Base-by-base conservation (phyloP, 2,797 vertebrate species). In the Pseudomugil gertrudae region DNA sequence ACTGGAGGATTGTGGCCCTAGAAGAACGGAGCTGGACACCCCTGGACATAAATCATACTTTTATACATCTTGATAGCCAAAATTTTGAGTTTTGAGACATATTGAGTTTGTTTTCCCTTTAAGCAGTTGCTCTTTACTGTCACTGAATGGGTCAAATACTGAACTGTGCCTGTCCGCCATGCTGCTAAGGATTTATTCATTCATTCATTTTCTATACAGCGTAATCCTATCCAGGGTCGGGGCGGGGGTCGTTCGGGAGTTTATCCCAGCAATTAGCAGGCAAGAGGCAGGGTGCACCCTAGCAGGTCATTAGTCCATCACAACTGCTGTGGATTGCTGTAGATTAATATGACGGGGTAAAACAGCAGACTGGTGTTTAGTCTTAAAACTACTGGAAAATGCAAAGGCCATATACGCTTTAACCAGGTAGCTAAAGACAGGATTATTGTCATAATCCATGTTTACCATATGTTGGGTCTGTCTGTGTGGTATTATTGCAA, bases 401-500 rank as follows among this genome's bases (percentile, higher is more conserved):
- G 40, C 40, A 24, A 57, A 72, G 35, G 36, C 32, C 30, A 53
- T 11, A 43, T 9, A 57, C 53, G 60, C 33, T 38, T 66, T 40
- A 71, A 72, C 33, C 68, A 76, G 68, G 61, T 81, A 55, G 63
- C 15, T 79, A 57, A 76, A 79, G 58, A 80, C 70, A 38, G 57
- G 54, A 73, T 70, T 55, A 68, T 63, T 26, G 58, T 58, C 53
- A 17, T 50, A 73, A 85, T 76, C 76, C 58, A 24, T 73, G 58
- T 60, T 64, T 61, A 63, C 61, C 56, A 69, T 70, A 79, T 84
- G 65, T 50, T 81, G 27, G 40, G 48, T 51, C 24, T 52, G 45
- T 61, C 48, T 53, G 7, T 60, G 47, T 55, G 51, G 35, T 56
- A 30, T 78, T 70, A 35, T 60, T 60, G 53, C 63, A 66, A 70